phyloP scores from a whole-genome alignment of 1,140 invertebrate species.

The Anoplophora glabripennis region DNA sequence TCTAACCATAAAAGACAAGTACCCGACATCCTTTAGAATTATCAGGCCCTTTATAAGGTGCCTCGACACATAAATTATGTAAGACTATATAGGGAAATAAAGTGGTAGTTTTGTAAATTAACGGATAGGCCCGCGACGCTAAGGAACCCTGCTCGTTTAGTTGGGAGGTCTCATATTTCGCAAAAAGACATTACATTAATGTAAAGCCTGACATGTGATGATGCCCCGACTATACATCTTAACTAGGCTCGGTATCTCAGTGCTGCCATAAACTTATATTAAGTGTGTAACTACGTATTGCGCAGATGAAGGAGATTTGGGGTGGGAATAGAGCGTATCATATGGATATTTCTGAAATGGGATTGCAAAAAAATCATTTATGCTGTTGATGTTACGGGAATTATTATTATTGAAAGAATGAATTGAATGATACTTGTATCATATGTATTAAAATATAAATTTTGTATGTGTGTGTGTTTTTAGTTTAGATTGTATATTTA shows the following conservation, averaged over 20 bases:
- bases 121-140: conserved; percentile 4
- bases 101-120: conserved; percentile 11
- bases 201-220: conserved; percentile 32
- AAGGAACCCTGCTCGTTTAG: conserved; percentile 3
- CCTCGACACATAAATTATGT: conserved; percentile 8
- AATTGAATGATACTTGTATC: too few species aligned
- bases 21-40: too few species aligned
- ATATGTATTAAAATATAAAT: too few species aligned
- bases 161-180: conserved; percentile 14
- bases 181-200: conserved; percentile 29
- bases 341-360: too few species aligned
- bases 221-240: conserved; percentile 27
- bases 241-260: conserved; percentile 28
- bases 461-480: too few species aligned
- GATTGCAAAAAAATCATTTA: background rate
- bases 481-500: too few species aligned
- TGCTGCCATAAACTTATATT: conserved; percentile 31
- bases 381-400: too few species aligned
- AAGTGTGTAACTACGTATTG: conserved; percentile 18
- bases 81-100: conserved; percentile 9
- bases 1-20: too few species aligned
- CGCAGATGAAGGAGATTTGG: background rate
- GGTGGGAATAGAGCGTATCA: too few species aligned
- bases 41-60: too few species aligned
- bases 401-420: too few species aligned